Evolutionary conservation across 2,113 vertebrate genomes (phyloP).

Genomic region (Lagopus leucura): DNA sequence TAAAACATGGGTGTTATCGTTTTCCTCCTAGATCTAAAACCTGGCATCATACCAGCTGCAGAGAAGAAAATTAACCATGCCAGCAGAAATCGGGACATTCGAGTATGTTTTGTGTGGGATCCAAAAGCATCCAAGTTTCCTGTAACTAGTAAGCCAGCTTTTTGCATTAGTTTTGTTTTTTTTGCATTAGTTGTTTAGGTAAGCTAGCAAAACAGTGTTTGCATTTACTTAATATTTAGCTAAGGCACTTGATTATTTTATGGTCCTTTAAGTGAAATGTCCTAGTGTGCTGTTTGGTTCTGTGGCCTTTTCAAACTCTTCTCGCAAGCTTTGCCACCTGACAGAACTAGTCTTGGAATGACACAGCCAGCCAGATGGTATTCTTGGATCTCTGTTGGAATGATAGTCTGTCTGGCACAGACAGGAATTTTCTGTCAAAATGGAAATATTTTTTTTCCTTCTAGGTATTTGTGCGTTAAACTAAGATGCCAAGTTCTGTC

Average conservation of each 20-base stretch:
- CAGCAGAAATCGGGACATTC: neutral
- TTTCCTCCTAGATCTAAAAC: neutral
- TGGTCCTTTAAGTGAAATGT: neutral
- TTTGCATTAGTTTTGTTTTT: too few relatives aligned
- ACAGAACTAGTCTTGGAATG: neutral
- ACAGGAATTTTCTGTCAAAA: neutral
- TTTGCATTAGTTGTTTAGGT: too few relatives aligned
- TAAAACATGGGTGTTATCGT: neutral
- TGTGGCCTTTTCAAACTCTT: neutral
- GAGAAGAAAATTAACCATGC: neutral
- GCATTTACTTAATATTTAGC: neutral
- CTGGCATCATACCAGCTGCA: neutral
- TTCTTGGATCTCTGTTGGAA: conserved; percentile 1
- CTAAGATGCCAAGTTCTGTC: neutral
- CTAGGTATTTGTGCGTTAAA: conserved; percentile 9
- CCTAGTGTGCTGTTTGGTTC: neutral
- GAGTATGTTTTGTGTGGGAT: neutral
- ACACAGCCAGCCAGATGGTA: conserved; percentile 33
- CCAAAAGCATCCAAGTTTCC: neutral
- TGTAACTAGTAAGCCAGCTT: neutral
- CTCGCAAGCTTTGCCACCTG: neutral
- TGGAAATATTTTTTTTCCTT: neutral
- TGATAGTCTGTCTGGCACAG: neutral
- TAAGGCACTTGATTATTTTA: neutral
- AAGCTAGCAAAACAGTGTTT: neutral